A percentile compares a stretch with the other conserved stretches of the same genome.
Conservation (phyloP, 92 coral and sea anemone species). For the Diadumene lineata region DNA sequence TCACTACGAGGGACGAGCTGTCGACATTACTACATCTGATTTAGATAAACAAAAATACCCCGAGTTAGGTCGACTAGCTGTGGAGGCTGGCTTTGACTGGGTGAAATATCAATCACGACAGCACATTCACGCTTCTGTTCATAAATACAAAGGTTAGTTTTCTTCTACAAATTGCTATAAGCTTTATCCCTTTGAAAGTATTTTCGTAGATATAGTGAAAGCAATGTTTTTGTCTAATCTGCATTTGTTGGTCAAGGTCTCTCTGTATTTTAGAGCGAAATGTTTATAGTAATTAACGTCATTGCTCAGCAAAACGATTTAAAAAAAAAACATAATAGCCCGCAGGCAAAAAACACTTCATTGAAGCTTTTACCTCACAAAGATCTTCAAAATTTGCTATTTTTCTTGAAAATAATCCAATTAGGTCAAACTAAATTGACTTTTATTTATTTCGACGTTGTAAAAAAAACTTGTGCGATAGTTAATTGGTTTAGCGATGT, state of each 20-base stretch:
- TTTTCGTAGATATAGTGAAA: not conserved
- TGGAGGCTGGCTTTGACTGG: conserved; percentile 95
- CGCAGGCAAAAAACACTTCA: conserved; percentile 21
- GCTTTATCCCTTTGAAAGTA: conserved; percentile 4
- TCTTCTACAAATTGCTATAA: not conserved
- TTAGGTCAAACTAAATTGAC: not conserved
- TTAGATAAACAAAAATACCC: conserved; percentile 70
- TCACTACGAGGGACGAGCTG: conserved; percentile 99
- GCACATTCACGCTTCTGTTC: conserved; percentile 94
- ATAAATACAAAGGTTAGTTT: conserved; percentile 67
- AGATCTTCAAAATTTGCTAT: conserved; percentile 4
- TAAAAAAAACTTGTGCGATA: conserved; percentile 46
- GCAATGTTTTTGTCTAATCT: not conserved
- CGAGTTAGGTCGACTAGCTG: conserved; percentile 84
- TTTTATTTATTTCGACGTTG: conserved; percentile 12
- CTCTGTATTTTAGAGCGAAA: not conserved
- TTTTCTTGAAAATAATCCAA: not conserved
- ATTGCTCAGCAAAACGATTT: conserved; percentile 10
- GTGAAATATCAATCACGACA: conserved; percentile 65
- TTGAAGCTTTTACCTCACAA: not conserved
- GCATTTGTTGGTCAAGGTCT: conserved; percentile 8
- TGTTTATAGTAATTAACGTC: conserved; percentile 20
- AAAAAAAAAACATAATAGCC: conserved; percentile 29
- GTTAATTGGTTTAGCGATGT: conserved; percentile 65
- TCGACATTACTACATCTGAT: conserved; percentile 92